A percentile compares a stretch with the other conserved stretches of the same genome.
These are phyloP conservation scores for Chalcosyrphus nemorum DNA, from an alignment of 2,888 invertebrate genomes.

Conservation along the genomic window DNA sequence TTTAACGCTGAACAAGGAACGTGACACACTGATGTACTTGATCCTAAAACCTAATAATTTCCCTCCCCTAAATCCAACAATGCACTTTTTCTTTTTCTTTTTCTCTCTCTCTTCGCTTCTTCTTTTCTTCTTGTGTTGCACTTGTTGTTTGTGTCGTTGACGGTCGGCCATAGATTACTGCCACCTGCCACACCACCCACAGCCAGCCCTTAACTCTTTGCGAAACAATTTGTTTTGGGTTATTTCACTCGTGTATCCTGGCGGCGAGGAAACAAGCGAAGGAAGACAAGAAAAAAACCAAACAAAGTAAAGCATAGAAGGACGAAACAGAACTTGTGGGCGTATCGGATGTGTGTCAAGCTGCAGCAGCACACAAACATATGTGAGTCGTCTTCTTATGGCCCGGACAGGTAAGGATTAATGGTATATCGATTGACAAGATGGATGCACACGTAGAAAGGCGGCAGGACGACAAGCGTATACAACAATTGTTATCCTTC, in stretches of 20 bases:
- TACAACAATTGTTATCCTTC: conserved; percentile 48
- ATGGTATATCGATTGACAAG: conserved; percentile 70
- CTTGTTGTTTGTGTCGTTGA: conserved; percentile 52
- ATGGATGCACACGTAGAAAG: conserved; percentile 65
- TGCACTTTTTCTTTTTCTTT: conserved; percentile 27
- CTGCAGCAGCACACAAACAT: conserved; percentile 12
- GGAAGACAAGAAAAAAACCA: neutral
- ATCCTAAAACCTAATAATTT: conserved; percentile 72
- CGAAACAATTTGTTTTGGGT: conserved; percentile 69
- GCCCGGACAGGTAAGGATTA: conserved; percentile 64
- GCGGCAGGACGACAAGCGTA: conserved; percentile 34
- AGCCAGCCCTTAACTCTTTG: conserved; percentile 5
- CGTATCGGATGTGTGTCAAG: conserved; percentile 68
- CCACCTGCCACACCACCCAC: neutral
- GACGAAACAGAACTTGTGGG: conserved; percentile 44
- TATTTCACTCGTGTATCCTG: conserved; percentile 68
- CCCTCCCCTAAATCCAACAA: neutral
- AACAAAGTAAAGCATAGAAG: conserved; percentile 23
- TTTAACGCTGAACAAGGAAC: conserved; percentile 56
- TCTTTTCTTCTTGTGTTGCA: conserved; percentile 6
- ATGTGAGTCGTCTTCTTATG: conserved; percentile 50
- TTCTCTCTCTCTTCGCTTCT: neutral
- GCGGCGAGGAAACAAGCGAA: conserved; percentile 14
- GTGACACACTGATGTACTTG: conserved; percentile 68
- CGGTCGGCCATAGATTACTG: conserved; percentile 46